Evolutionary conservation across 1,140 invertebrate genomes (phyloP).

Genomic region (Aphidius gifuensis): DNA sequence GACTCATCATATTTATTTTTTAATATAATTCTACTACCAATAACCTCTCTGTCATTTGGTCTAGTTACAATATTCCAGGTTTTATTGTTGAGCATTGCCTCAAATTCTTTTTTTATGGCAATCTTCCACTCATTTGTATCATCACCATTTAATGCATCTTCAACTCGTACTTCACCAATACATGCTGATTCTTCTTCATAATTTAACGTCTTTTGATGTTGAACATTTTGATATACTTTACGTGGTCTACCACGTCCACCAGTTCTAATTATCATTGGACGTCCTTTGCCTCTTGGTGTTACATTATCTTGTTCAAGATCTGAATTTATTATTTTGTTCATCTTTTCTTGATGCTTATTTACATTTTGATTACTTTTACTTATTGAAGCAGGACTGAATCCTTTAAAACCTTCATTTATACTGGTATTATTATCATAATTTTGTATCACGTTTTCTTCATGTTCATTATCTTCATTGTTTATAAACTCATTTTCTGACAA

Average conservation of each 20-base stretch:
- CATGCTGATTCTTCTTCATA: neutral
- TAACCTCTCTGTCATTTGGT: slow-evolving; percentile 35
- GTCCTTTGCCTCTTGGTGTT: neutral
- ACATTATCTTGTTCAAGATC: neutral
- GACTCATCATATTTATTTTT: neutral
- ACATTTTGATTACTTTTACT: neutral
- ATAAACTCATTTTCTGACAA: neutral
- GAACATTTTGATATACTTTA: neutral
- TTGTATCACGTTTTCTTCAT: neutral
- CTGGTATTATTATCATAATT: neutral
- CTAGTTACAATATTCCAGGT: slow-evolving; percentile 39
- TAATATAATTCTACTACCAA: slow-evolving; percentile 19
- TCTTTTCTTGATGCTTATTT: neutral
- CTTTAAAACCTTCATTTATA: neutral
- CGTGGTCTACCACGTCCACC: neutral
- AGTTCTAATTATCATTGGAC: slow-evolving; percentile 8
- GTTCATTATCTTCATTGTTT: neutral
- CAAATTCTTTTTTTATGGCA: slow-evolving; percentile 41
- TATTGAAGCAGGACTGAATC: neutral
- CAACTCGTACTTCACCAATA: neutral
- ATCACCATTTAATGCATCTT: slow-evolving; percentile 36
- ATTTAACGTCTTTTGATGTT: neutral
- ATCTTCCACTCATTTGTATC: slow-evolving; percentile 33
- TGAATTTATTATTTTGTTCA: neutral
- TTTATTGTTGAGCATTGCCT: slow-evolving; percentile 38